Base-by-base conservation (phyloP, 1,140 invertebrate species). In the Heliconius hermathena region DNA sequence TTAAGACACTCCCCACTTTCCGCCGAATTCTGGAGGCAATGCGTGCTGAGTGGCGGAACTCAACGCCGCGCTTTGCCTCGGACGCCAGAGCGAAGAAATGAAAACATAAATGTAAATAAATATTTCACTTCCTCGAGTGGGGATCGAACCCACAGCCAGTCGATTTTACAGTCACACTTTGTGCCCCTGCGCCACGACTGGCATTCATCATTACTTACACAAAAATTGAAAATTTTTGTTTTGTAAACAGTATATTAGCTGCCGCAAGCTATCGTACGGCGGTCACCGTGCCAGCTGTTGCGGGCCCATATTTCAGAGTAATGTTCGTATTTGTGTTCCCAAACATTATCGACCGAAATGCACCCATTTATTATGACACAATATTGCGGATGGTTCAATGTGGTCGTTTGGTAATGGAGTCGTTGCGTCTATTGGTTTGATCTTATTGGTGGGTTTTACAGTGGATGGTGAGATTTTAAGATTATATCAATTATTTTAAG, bases 241-340 rank as follows among this genome's bases (percentile, higher is more conserved):
- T 71, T 76, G 18, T 76, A 41, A 71, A 76, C 74, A 76, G 74
- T 76, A 76, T 76, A 76, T 76, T 76, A 72, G 78, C 74, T 71
- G 38, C 71, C 49, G 33, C 74, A 80, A 80, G 72, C 71, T 73
- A 80, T 80, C 70, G 79, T 74, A 73, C 72, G 76, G 74, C 66
- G 79, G 74, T 76, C 74, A 80, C 73, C 60, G 60, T 66, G 74
- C 79, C 79, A 80, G 79, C 54, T 80, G 79, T 76, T 80, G 71
- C 79, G 54, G 41, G 38, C 49, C 79, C 73, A 80, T 80, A 76
- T 76, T 73, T 80, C 79, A 80, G 52, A 76, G 72, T 80, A 76
- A 80, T 80, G 79, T 73, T 49, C 79, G 79, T 80, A 76, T 76
- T 80, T 76, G 74, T 76, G 79, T 76, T 70, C 70, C 74, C 74